Evolutionary conservation across 2,113 vertebrate species (phyloP), one percentile per base, ranked within the genome.

Genomic region (Anhinga rufa): DNA sequence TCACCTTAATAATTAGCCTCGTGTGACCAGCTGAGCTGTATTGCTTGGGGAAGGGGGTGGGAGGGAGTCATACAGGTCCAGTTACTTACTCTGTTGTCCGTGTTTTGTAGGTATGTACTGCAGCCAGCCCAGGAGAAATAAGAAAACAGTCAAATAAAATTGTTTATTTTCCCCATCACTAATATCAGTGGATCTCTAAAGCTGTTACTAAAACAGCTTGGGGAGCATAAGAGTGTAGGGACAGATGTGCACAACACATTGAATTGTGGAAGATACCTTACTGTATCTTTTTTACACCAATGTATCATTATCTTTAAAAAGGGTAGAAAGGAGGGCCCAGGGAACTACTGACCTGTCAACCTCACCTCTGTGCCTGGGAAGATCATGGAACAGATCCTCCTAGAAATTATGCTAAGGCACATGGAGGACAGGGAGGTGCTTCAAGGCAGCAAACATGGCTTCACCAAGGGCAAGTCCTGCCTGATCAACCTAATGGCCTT

Each of bases 291-390:
- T 71, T 92, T 72, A 28, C 17, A 54, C 12, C 29, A 76, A 6
- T 0, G 0, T 19, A 7, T 42, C 25, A 12, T 31, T 76, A 40
- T 40, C 38, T 40, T 40, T 40, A 40, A 40, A 40, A 40, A 40
- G 38, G 38, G 10, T 40, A 40, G 38, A 40, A 40, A 40, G 38
- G 38, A 40, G 38, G 38, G 10, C 38, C 38, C 38, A 40, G 38
- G 9, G 38, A 40, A 40, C 38, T 40, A 40, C 38, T 10, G 10
- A 40, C 38, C 38, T 40, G 38, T 10, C 38, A 40, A 10, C 38
- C 38, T 40, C 38, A 40, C 38, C 38, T 40, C 38, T 40, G 38
- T 40, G 38, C 38, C 38, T 40, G 38, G 38, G 38, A 40, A 40
- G 38, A 40, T 40, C 38, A 40, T 40, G 38, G 38, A 40, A 40